phyloP scores from a whole-genome alignment of 1,140 invertebrate species.

The Meloidogyne exigua region DNA sequence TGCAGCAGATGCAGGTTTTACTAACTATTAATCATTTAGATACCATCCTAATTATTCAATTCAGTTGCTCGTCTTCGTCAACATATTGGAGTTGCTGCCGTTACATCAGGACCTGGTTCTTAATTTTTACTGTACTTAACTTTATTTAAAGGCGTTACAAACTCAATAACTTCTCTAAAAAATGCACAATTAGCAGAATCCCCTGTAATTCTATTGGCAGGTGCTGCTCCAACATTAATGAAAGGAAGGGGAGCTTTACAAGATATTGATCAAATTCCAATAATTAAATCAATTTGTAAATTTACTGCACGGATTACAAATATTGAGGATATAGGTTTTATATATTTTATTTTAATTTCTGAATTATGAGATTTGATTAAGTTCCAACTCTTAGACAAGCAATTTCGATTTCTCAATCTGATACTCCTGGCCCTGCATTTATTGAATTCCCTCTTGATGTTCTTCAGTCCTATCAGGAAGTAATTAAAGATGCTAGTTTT shows the following conservation, averaged over 20 bases:
- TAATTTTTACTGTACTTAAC: constrained; percentile 10
- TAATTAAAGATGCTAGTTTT: constrained; percentile 69
- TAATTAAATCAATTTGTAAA: constrained; percentile 73
- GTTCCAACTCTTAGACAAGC: constrained; percentile 60
- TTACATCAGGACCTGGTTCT: constrained; percentile 73
- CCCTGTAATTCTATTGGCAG: constrained; percentile 70
- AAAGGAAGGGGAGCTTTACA: constrained; percentile 70
- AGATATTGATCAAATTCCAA: constrained; percentile 73
- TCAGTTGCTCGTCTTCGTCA: constrained; percentile 70
- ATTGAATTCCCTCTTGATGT: constrained; percentile 73
- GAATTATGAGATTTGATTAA: neutral
- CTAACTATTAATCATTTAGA: too few relatives aligned
- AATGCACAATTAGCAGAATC: constrained; percentile 75
- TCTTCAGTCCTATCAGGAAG: constrained; percentile 70
- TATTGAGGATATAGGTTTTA: constrained; percentile 70
- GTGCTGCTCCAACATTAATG: constrained; percentile 61
- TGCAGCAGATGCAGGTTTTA: constrained; percentile 70
- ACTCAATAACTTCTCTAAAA: constrained; percentile 73
- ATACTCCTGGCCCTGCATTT: constrained; percentile 72
- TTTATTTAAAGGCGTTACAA: constrained; percentile 67
- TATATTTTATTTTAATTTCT: constrained; percentile 54
- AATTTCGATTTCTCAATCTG: constrained; percentile 70
- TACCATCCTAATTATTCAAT: neutral
- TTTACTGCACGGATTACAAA: constrained; percentile 65
- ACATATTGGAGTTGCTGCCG: constrained; percentile 71